phyloP scores from a whole-genome alignment of 1,140 invertebrate species.

The Platyscapa corneri region DNA sequence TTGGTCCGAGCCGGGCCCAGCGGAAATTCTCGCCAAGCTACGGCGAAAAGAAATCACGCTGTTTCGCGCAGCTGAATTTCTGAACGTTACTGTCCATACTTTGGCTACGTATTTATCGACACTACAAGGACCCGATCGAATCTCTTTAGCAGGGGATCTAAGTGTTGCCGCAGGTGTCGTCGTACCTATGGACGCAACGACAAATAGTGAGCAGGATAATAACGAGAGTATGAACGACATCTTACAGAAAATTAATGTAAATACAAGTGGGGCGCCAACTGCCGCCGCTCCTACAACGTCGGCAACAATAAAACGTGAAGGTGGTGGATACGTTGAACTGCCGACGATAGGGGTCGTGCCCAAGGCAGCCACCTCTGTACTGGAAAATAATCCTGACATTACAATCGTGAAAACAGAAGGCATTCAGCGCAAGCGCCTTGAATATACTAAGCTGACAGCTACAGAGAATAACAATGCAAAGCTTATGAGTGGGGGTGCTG shows the following conservation, averaged over 20 bases:
- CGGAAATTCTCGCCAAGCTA: conserved; percentile 81
- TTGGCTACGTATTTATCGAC: conserved; percentile 82
- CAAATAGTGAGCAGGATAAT: conserved; percentile 67
- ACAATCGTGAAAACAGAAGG: conserved; percentile 79
- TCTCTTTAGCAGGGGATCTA: conserved; percentile 70
- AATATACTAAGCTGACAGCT: conserved; percentile 71
- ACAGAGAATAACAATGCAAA: conserved; percentile 73
- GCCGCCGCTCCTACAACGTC: conserved; percentile 64
- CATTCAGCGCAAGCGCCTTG: conserved; percentile 67
- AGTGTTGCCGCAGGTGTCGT: conserved; percentile 55
- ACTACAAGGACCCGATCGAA: conserved; percentile 75
- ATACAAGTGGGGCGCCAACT: conserved; percentile 53
- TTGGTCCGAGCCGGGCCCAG: conserved; percentile 84
- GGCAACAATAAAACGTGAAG: conserved; percentile 69
- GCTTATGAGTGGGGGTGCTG: conserved; percentile 69
- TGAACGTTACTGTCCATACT: conserved; percentile 83
- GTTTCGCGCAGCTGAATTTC: conserved; percentile 81
- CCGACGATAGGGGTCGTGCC: conserved; percentile 62
- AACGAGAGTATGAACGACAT: conserved; percentile 66
- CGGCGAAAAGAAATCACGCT: conserved; percentile 82
- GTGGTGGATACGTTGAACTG: conserved; percentile 68
- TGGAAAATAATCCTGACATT: conserved; percentile 79
- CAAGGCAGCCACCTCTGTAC: conserved; percentile 71
- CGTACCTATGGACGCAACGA: conserved; percentile 52
- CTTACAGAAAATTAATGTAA: conserved; percentile 68